phyloP scores from a whole-genome alignment of 2,888 invertebrate genomes.

The Drosophila vallismaia region DNA sequence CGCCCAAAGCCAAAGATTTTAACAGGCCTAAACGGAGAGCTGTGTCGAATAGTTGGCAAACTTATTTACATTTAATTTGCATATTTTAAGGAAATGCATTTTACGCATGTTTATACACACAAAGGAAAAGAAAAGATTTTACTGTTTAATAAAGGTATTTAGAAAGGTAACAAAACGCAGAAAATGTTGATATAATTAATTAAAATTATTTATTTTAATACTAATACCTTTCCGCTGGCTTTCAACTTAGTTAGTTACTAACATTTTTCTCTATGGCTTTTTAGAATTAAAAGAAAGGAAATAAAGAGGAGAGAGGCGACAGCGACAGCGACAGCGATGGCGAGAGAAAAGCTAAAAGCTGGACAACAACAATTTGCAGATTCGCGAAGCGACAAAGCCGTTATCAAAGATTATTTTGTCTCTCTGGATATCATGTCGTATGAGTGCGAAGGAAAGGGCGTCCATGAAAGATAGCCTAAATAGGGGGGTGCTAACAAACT shows the following conservation, averaged over 20 bases:
- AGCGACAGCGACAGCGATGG: not conserved
- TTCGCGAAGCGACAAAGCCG: constrained; percentile 62
- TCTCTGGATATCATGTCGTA: not conserved
- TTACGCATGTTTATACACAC: constrained; percentile 14
- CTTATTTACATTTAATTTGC: constrained; percentile 83
- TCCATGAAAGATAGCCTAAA: not conserved
- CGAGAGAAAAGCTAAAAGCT: not conserved
- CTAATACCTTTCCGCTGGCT: not conserved
- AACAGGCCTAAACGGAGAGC: not conserved
- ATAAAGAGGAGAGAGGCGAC: not conserved
- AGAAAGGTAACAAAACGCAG: not conserved
- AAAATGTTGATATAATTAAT: not conserved
- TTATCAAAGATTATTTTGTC: constrained; percentile 67
- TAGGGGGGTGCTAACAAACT: not conserved
- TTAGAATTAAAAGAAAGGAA: not conserved
- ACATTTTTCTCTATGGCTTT: constrained; percentile 2
- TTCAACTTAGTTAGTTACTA: not conserved
- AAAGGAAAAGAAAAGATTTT: not conserved
- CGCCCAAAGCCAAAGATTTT: not conserved
- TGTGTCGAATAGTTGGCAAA: constrained; percentile 72
- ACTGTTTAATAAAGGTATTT: too few relatives aligned
- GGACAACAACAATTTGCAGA: constrained; percentile 52
- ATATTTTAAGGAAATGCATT: constrained; percentile 64
- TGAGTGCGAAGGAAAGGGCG: constrained; percentile 13
- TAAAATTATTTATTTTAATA: not conserved